These are phyloP conservation scores for Eugnorisma glareosa DNA, from an alignment of 2,888 invertebrate species.

Conservation along the genomic window DNA sequence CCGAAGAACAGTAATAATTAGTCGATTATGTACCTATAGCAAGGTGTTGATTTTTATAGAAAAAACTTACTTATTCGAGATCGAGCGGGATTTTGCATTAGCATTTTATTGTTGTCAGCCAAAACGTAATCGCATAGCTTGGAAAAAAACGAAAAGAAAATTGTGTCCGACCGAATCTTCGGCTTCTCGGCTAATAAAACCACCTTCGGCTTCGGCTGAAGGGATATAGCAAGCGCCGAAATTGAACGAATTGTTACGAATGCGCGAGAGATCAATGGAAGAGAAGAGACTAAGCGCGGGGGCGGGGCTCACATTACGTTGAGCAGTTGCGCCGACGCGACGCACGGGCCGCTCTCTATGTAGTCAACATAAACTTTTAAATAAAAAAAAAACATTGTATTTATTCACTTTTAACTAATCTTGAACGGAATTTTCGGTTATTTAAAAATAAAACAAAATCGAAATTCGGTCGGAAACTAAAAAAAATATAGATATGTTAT, in stretches of 20 bases:
- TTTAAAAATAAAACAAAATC: neutral
- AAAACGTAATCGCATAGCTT: neutral
- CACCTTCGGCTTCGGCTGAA: neutral
- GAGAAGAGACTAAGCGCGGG: neutral
- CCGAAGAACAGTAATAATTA: neutral
- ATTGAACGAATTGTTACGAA: neutral
- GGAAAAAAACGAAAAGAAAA: neutral
- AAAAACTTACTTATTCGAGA: neutral
- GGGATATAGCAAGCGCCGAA: neutral
- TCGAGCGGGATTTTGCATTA: neutral
- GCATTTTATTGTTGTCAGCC: neutral
- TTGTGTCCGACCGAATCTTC: neutral
- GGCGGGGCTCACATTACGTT: neutral
- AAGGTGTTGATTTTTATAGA: neutral
- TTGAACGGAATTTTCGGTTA: too few species aligned
- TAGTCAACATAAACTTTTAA: neutral
- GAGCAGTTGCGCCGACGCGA: neutral
- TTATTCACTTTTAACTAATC: too few species aligned
- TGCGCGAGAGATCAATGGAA: neutral
- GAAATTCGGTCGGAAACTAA: neutral
- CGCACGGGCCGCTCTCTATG: neutral
- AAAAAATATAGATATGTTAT: neutral
- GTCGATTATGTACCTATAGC: neutral
- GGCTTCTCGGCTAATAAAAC: neutral
- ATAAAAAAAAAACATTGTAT: too few species aligned